Base-by-base conservation (phyloP, 2,797 vertebrate genomes). In the Alectoris magna region DNA sequence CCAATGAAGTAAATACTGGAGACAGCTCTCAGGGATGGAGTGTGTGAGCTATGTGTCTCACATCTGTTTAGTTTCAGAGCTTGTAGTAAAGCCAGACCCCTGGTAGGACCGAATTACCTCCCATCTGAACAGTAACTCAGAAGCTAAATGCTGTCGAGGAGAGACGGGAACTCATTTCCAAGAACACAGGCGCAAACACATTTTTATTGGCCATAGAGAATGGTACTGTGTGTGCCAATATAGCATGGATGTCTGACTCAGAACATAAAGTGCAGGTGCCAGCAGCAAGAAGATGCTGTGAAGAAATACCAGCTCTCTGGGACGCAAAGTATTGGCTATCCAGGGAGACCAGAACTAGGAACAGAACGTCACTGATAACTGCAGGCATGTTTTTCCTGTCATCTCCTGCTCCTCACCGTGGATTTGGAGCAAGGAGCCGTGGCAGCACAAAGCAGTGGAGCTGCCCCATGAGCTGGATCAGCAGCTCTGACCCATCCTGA, bases 131-230 rank as follows among this genome's bases (percentile, higher is more conserved):
- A 79, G 80, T 93, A 95, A 88, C 86, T 94, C 77, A 88, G 92
- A 79, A 91, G 66, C 77, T 93, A 92, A 92, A 91, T 15, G 67
- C 91, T 96, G 83, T 91, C 2, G 4, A 92, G 83, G 89, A 74
- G 74, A 90, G 80, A 93, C 62, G 62, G 74, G 87, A 72, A 93
- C 62, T 91, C 88, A 93, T 94, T 96, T 94, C 92, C 87, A 94
- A 83, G 94, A 93, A 95, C 72, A 92, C 85, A 95, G 92, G 62
- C 92, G 63, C 80, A 93, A 95, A 95, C 92, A 93, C 83, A 71
- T 95, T 95, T 95, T 95, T 96, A 96, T 95, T 96, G 94, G 92
- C 89, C 93, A 51, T 87, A 88, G 92, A 95, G 80, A 92, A 84
- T 90, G 88, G 92, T 94, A 88, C 77, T 87, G 81, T 41, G 92